These are phyloP conservation scores for Callyntrura guangdongensis DNA, from an alignment of 2,888 invertebrate genomes.

Conservation along the genomic window DNA sequence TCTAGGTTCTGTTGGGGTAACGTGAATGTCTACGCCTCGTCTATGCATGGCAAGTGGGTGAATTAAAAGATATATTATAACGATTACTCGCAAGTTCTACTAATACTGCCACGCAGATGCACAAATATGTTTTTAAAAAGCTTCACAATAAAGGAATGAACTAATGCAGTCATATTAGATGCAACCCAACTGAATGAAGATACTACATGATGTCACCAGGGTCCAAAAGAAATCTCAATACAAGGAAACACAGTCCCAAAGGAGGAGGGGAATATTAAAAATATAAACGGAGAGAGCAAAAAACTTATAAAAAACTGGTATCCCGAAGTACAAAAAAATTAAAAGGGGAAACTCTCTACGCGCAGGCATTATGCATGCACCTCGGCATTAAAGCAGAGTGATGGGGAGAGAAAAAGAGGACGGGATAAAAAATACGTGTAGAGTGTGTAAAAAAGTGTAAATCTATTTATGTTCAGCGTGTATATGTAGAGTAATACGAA, in stretches of 20 bases:
- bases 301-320: neutral
- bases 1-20: too few species aligned
- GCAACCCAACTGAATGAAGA: neutral
- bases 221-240: too few species aligned
- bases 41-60: too few species aligned
- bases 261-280: neutral
- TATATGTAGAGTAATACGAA: neutral
- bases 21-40: too few species aligned
- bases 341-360: neutral
- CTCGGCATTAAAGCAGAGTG: neutral
- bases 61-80: too few species aligned
- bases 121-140: too few species aligned
- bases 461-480: neutral
- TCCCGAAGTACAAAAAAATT: neutral
- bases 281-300: slow-evolving; percentile 32
- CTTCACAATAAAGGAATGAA: neutral
- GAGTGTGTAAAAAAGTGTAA: slow-evolving; percentile 45
- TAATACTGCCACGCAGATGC: too few species aligned
- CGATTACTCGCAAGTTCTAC: too few species aligned
- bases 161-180: neutral
- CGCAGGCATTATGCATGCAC: neutral
- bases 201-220: too few species aligned
- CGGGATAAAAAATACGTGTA: neutral
- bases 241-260: neutral
- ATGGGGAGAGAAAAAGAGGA: neutral